Base-by-base conservation (phyloP, 2,888 invertebrate species). In the Clanis bilineata region DNA sequence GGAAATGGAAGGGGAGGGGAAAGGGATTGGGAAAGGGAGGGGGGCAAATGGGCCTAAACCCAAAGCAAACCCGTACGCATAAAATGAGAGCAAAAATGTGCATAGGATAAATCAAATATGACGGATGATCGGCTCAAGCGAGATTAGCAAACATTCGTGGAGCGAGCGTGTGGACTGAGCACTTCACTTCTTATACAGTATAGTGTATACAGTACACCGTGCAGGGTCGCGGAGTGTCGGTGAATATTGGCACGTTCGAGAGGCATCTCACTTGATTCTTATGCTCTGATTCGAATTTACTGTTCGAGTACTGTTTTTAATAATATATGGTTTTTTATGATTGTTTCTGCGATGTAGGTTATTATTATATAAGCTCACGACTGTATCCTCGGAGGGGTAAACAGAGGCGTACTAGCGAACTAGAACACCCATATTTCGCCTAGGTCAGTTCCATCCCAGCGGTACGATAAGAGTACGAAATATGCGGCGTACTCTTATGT, bases 171-270 rank as follows among this genome's bases (percentile, higher is more conserved):
- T 88, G 77, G 84, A 80, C 82, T 77, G 60, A 83, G 82, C 88
- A 77, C 88, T 88, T 71, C 71, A 83, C 71, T 77, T 81, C 80
- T 82, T 85, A 76, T 79, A 80, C n/a, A n/a, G n/a, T n/a, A n/a
- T n/a, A n/a, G n/a, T n/a, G n/a, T n/a, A n/a, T n/a, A n/a, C n/a
- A n/a, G n/a, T 79, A 76, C 66, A 75, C 76, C 78, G 76, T 80
- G 72, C 73, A 69, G 72, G 73, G 72, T 71, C 74, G 71, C 70
- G 62, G 66, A 74, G 72, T 69, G 65, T 61, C 65, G 44, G 56
- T 67, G 69, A 67, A 67, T 74, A 68, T 75, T 69, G 70, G 69
- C 66, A 45, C 25, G 45, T 56, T 60, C 39, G 56, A 60, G 56
- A 10, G 23, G 25, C 38, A 44, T 44, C 44, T n/a, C 6, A 56